Evolutionary conservation across 2,888 invertebrate species (phyloP).

Genomic region (Horisme vitalbata): DNA sequence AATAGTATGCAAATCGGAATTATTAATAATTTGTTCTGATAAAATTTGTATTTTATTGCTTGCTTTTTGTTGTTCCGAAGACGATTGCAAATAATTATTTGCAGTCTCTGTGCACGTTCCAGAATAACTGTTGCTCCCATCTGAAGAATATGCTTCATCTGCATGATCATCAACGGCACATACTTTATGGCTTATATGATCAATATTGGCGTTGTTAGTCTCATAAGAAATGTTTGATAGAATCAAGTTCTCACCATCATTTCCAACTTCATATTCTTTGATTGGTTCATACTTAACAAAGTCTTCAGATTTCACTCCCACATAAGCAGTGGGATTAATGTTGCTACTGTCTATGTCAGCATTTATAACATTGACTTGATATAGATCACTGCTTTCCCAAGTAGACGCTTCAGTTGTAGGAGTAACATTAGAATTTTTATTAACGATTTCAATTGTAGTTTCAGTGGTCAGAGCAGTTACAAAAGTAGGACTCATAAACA

Average conservation of each 20-base stretch:
- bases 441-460: conserved; percentile 39
- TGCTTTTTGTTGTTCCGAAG: conserved; percentile 2
- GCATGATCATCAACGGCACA: conserved; percentile 18
- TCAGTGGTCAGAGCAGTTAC: conserved; percentile 40
- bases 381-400: conserved; percentile 1
- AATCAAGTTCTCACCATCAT: conserved; percentile 17
- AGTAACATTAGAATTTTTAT: background rate
- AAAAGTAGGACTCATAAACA: conserved; percentile 71
- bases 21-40: conserved; percentile 44
- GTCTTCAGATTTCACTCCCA: conserved; percentile 2
- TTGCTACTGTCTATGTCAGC: too few species aligned
- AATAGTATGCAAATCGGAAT: conserved; percentile 32
- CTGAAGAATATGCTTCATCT: conserved; percentile 27
- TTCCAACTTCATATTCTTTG: conserved; percentile 25
- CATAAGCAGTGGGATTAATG: background rate
- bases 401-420: conserved; percentile 2
- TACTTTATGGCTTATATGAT: conserved; percentile 12
- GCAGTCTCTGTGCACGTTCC: conserved; percentile 8
- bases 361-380: background rate
- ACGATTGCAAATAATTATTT: conserved; percentile 10
- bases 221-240: conserved; percentile 13
- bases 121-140: conserved; percentile 23
- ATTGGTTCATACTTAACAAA: conserved; percentile 9
- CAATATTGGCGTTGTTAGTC: background rate
- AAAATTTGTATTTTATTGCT: conserved; percentile 49